Evolutionary conservation across 2,797 vertebrate species (phyloP).

Genomic region (Todus mexicanus): DNA sequence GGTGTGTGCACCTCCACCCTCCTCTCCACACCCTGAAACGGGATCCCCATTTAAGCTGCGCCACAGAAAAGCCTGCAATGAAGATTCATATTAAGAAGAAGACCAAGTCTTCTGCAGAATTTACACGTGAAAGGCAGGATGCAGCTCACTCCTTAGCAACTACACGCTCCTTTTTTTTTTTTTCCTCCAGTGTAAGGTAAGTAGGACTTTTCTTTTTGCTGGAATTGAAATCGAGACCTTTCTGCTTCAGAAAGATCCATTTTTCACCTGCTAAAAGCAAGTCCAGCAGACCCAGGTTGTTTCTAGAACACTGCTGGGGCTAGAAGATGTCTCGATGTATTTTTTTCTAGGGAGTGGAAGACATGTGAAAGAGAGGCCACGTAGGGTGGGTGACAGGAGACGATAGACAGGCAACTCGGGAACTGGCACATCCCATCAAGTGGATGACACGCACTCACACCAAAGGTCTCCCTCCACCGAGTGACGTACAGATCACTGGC

Average conservation of each 20-base stretch:
- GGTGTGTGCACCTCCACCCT: accelerated
- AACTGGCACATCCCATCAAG: neutral
- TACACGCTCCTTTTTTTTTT: neutral
- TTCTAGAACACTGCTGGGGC: neutral
- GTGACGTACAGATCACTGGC: neutral
- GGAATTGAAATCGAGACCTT: neutral
- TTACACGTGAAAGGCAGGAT: neutral
- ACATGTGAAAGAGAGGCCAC: neutral
- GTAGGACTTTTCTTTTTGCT: neutral
- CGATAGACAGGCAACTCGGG: neutral
- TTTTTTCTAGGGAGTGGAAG: neutral
- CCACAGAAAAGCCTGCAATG: neutral
- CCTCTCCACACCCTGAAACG: neutral
- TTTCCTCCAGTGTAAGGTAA: neutral
- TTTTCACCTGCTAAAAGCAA: neutral
- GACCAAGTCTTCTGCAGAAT: neutral
- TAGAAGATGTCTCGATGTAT: accelerated
- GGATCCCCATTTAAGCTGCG: neutral
- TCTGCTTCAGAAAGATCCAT: neutral
- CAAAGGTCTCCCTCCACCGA: neutral
- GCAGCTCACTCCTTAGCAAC: neutral
- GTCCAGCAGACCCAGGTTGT: neutral
- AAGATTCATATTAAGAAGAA: neutral
- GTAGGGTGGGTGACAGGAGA: neutral
- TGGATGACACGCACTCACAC: neutral